phyloP scores from a whole-genome alignment of 2,797 vertebrate species.

The Sebastes glaucus region DNA sequence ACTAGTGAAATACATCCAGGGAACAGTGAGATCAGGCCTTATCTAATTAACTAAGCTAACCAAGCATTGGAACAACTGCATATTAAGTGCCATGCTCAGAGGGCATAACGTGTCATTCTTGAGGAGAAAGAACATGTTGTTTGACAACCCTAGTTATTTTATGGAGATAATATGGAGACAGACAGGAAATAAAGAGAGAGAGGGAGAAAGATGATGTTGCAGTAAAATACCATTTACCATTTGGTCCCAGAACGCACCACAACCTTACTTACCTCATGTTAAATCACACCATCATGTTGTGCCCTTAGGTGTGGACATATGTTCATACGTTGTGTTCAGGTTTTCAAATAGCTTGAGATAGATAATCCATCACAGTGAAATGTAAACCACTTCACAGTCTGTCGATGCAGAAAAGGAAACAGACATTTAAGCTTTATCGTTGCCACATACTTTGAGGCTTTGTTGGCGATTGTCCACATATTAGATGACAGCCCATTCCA shows the following conservation, averaged over 20 bases:
- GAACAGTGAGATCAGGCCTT: background rate
- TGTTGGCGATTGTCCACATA: constrained; percentile 19
- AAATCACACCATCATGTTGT: background rate
- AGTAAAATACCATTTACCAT: background rate
- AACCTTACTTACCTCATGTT: background rate
- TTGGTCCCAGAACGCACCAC: background rate
- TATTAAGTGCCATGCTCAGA: background rate
- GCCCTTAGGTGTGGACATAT: background rate
- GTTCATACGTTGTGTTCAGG: background rate
- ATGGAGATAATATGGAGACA: background rate
- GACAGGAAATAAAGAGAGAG: background rate
- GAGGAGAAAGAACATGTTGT: background rate
- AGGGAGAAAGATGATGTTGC: background rate
- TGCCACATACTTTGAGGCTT: background rate
- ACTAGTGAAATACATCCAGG: background rate
- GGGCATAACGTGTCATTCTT: background rate
- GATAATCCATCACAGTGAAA: constrained; percentile 2
- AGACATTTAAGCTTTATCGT: background rate
- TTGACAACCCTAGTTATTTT: background rate
- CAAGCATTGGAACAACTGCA: background rate
- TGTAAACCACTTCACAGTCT: background rate
- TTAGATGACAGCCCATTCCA: background rate
- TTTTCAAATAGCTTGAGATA: background rate
- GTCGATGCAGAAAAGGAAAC: background rate
- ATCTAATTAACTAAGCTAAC: background rate